Evolutionary conservation across 1,140 invertebrate genomes (phyloP).

Genomic region (Heliconius hewitsoni): DNA sequence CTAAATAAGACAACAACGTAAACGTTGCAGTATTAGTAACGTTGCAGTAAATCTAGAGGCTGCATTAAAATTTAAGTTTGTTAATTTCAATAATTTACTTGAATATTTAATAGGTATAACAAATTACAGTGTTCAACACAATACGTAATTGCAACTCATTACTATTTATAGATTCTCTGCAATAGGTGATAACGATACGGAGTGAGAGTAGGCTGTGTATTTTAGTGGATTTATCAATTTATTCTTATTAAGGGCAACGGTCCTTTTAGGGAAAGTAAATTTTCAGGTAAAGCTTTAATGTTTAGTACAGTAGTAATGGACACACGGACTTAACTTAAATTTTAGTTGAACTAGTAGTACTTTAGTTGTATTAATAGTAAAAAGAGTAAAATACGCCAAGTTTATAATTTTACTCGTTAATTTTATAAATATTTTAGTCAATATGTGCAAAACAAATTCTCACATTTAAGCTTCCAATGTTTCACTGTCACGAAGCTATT

Average conservation of each 20-base stretch:
- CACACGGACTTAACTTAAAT: not conserved
- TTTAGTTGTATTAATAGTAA: not conserved
- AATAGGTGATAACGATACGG: conserved; percentile 27
- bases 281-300: not conserved
- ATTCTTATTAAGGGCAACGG: conserved; percentile 6
- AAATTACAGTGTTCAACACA: conserved; percentile 5
- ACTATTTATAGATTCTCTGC: conserved; percentile 23
- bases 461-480: not conserved
- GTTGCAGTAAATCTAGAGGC: too few relatives aligned
- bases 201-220: not conserved
- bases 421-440: too few relatives aligned
- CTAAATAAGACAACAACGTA: too few relatives aligned
- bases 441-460: too few relatives aligned
- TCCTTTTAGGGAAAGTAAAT: conserved; percentile 14
- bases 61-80: not conserved
- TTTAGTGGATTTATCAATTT: conserved; percentile 5
- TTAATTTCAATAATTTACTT: not conserved
- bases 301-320: not conserved
- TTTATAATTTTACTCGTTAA: too few relatives aligned
- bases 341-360: not conserved
- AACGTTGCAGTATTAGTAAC: too few relatives aligned
- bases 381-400: too few relatives aligned
- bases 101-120: conserved; percentile 19
- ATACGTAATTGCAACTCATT: conserved; percentile 32
- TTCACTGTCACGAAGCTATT: conserved; percentile 10